phyloP scores from a whole-genome alignment of 2,888 invertebrate genomes.

The Clunio marinus region DNA sequence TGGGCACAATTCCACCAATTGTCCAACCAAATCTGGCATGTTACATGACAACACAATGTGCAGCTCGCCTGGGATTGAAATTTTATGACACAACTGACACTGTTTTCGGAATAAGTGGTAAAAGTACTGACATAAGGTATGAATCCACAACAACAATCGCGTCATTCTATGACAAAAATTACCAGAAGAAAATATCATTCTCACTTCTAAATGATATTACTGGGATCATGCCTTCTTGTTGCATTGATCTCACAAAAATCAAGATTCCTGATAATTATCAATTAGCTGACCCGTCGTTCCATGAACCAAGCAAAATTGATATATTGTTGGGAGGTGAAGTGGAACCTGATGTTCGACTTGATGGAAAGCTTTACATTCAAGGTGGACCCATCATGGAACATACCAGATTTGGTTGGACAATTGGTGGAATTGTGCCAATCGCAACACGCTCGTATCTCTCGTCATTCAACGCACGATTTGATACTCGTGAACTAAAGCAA shows the following conservation, averaged over 20 bases:
- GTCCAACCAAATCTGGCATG: too few relatives aligned
- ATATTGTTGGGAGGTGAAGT: background rate
- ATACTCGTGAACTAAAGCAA: too few relatives aligned
- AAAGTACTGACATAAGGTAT: too few relatives aligned
- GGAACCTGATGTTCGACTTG: background rate
- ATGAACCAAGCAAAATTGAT: background rate
- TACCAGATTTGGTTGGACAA: slow-evolving; percentile 17
- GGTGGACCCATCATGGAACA: background rate
- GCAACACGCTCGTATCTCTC: background rate
- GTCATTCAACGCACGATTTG: background rate
- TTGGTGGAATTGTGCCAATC: background rate
- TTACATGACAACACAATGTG: too few relatives aligned
- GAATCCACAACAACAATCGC: too few relatives aligned
- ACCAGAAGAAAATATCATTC: too few relatives aligned
- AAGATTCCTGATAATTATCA: background rate
- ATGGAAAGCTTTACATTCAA: background rate
- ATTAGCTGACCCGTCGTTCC: slow-evolving; percentile 1
- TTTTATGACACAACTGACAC: too few relatives aligned
- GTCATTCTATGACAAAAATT: too few relatives aligned
- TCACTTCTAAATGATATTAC: background rate
- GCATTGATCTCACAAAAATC: background rate
- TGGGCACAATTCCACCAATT: too few relatives aligned
- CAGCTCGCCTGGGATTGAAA: too few relatives aligned
- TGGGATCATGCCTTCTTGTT: background rate
- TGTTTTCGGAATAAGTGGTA: too few relatives aligned